Base-by-base conservation (phyloP, 1,140 invertebrate genomes). In the Grapholita molesta region DNA sequence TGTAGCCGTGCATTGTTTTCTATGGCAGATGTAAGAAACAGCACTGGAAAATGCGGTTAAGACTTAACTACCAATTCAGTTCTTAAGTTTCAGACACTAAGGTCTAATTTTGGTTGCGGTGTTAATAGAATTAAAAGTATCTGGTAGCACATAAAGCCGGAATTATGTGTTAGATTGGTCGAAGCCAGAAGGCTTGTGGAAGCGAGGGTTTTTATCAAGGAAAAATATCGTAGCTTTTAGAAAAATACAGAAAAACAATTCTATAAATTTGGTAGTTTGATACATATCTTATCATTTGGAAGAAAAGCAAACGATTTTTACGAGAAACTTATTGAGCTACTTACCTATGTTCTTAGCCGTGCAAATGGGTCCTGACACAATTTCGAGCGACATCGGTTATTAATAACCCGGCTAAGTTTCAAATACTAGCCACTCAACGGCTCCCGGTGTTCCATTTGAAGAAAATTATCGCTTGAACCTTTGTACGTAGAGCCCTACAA, bases 1-100 rank as follows among this genome's bases (percentile, higher is more conserved):
- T 61, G 55, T 61, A 28, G 53, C 23, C 23, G 53, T 61, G 55
- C 25, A 61, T 61, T 61, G 55, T 61, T 61, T 61, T 21, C 55
- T 15, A 25, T 28, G 53, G 53, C 53, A 28, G 55, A 61, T 28
- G 55, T 30, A 28, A 61, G 55, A 30, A 61, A 15, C 53, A 57
- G 23, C 9, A 53, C 7, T 15, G 55, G 55, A 28, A 61, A 61
- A 61, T 61, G 55, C 24, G 55, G 25, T 32, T 61, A 25, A n/a
- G 11, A 28, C 35, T 38, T n/a, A 30, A 1, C 12, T 28, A 12
- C 25, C 7, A 15, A 28, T 5, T 28, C n/a, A 57, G 18, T 15
- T 7, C 18, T 48, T 48, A 48, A 48, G 18, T 3, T 48, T 18
- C 21, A 21, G 42, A 21, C 8, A 3, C 2, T 48, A 48, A 48